These are phyloP conservation scores for Triplophysa bombifrons DNA, from an alignment of 2,797 vertebrate species.

Conservation along the genomic window DNA sequence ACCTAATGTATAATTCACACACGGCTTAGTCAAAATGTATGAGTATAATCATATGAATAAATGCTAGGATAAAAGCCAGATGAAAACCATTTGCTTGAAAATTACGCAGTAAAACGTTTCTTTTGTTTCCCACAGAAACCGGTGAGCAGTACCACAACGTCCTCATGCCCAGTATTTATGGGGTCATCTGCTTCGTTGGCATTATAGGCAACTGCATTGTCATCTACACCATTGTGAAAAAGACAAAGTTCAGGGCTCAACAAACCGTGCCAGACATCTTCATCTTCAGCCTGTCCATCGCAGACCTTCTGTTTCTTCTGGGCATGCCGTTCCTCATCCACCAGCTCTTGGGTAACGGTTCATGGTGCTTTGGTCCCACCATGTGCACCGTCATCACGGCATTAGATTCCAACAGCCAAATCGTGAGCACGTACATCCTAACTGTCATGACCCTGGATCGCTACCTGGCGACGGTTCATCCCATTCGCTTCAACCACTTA, in stretches of 20 bases:
- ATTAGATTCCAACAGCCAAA: conserved; percentile 88
- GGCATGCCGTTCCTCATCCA: conserved; percentile 90
- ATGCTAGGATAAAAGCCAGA: conserved; percentile 77
- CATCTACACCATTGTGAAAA: conserved; percentile 80
- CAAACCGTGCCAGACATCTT: conserved; percentile 80
- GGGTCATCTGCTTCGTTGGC: conserved; percentile 79
- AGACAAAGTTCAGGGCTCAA: conserved; percentile 76
- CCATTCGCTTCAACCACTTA: conserved; percentile 82
- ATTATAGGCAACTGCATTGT: conserved; percentile 77
- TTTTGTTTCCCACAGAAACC: conserved; percentile 50
- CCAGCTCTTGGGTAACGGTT: conserved; percentile 85
- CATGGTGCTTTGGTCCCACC: conserved; percentile 82
- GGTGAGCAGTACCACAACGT: conserved; percentile 67
- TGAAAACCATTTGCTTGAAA: conserved; percentile 78
- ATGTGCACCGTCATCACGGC: conserved; percentile 86
- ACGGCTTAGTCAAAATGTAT: background rate
- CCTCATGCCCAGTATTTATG: conserved; percentile 81
- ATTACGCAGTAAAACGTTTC: conserved; percentile 53
- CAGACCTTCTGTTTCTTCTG: conserved; percentile 84
- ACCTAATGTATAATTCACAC: background rate
- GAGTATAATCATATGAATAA: background rate
- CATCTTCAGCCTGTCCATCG: conserved; percentile 83
- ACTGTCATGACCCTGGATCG: conserved; percentile 86
- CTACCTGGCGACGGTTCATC: conserved; percentile 85
- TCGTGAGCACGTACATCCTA: conserved; percentile 88